These are phyloP conservation scores for Drosophila subquinaria DNA, from an alignment of 2,888 invertebrate species.

Conservation along the genomic window DNA sequence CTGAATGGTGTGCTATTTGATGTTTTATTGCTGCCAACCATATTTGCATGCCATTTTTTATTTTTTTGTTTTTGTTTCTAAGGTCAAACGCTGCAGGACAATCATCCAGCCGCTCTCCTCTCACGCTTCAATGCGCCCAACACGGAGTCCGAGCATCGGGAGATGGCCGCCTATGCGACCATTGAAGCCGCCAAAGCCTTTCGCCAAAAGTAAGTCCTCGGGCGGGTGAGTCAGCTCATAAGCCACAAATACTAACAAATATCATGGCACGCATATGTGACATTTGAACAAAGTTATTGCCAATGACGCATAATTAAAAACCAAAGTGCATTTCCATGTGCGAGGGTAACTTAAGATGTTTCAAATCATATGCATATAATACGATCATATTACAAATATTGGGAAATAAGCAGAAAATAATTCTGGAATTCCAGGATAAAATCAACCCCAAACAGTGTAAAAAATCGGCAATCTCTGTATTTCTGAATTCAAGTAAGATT, in stretches of 20 bases:
- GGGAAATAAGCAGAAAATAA: too few species aligned
- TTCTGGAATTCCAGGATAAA: too few species aligned
- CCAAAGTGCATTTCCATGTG: conserved; percentile 31
- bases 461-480: too few species aligned
- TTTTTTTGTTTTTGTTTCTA: not conserved
- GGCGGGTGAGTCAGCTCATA: not conserved
- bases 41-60: conserved; percentile 21
- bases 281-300: conserved; percentile 60
- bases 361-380: not conserved
- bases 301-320: conserved; percentile 52
- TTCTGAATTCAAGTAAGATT: too few species aligned
- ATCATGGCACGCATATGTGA: conserved; percentile 20
- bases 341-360: conserved; percentile 8
- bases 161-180: conserved; percentile 85
- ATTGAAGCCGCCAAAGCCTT: conserved; percentile 85
- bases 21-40: conserved; percentile 23
- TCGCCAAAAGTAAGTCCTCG: conserved; percentile 84
- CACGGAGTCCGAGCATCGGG: conserved; percentile 75
- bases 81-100: conserved; percentile 83
- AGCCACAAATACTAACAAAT: conserved; percentile 23
- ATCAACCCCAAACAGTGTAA: too few species aligned
- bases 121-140: conserved; percentile 84
- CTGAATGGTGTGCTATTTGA: conserved; percentile 79
- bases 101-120: conserved; percentile 84
- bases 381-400: not conserved